phyloP scores from a whole-genome alignment of 1,140 invertebrate species.

The Leptopilina boulardi region DNA sequence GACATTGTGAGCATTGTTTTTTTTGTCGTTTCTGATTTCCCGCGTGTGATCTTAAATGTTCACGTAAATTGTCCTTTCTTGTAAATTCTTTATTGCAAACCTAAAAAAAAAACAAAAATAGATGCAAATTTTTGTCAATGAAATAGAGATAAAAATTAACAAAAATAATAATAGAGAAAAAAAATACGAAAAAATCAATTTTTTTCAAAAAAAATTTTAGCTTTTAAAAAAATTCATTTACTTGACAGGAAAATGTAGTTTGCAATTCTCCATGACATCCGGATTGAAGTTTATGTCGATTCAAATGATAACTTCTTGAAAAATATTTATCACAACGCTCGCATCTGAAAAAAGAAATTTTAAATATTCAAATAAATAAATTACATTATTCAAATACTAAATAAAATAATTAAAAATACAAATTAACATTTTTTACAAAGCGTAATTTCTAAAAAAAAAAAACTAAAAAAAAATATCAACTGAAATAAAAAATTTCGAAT shows the following conservation, averaged over 20 bases:
- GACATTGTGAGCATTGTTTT: slow-evolving; percentile 82
- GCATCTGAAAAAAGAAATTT: slow-evolving; percentile 74
- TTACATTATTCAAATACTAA: no score
- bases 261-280: slow-evolving; percentile 82
- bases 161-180: neutral
- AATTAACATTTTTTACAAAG: no score
- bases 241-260: slow-evolving; percentile 79
- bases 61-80: slow-evolving; percentile 86
- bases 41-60: slow-evolving; percentile 85
- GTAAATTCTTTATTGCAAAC: slow-evolving; percentile 85
- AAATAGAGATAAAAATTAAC: slow-evolving; percentile 21
- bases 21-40: slow-evolving; percentile 81
- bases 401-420: no score
- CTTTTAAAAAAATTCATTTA: slow-evolving; percentile 64
- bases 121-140: slow-evolving; percentile 37
- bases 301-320: slow-evolving; percentile 85
- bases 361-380: no score
- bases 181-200: neutral
- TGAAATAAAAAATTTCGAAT: no score
- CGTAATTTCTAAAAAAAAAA: no score
- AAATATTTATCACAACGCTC: slow-evolving; percentile 81
- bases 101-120: slow-evolving; percentile 72
- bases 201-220: no score
- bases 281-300: slow-evolving; percentile 84
- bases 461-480: no score